These are phyloP conservation scores for Drosophila flavopinicola DNA, from an alignment of 2,888 invertebrate species.

Conservation along the genomic window DNA sequence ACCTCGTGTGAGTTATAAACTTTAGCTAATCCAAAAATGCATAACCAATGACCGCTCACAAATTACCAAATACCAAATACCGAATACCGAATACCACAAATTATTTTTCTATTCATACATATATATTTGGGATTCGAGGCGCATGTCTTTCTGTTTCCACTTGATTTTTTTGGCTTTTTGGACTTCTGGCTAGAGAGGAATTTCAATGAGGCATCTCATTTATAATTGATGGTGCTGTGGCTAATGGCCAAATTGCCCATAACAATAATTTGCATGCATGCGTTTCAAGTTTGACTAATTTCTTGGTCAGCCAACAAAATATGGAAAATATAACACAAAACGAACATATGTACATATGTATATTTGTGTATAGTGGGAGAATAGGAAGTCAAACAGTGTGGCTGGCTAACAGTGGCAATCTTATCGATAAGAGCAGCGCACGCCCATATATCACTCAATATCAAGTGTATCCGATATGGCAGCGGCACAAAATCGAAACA, in stretches of 20 bases:
- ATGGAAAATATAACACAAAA: not conserved
- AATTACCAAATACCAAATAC: constrained; percentile 42
- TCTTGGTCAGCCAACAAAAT: constrained; percentile 21
- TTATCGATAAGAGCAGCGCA: constrained; percentile 52
- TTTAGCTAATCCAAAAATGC: constrained; percentile 44
- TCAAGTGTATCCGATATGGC: constrained; percentile 56
- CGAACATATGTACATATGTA: not conserved
- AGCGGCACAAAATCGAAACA: constrained; percentile 48
- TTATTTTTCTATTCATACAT: constrained; percentile 29
- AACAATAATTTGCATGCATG: constrained; percentile 77
- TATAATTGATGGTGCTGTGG: constrained; percentile 74
- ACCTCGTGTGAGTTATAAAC: constrained; percentile 29
- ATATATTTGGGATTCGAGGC: constrained; percentile 42
- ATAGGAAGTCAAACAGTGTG: constrained; percentile 2
- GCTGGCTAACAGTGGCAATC: constrained; percentile 42
- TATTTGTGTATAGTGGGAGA: not conserved
- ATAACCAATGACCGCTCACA: constrained; percentile 36
- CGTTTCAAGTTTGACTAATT: constrained; percentile 62
- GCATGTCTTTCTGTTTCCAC: constrained; percentile 9
- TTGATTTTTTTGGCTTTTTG: constrained; percentile 18
- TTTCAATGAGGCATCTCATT: constrained; percentile 72
- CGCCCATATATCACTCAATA: constrained; percentile 68
- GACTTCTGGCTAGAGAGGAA: constrained; percentile 54
- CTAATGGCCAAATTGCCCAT: constrained; percentile 74
- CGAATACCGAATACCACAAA: constrained; percentile 39